Percentiles rank a stretch among this genome's conserved stretches.
These are phyloP conservation scores for Genyomyrus donnyi DNA, from an alignment of 2,113 vertebrate genomes.

Conservation along the genomic window DNA sequence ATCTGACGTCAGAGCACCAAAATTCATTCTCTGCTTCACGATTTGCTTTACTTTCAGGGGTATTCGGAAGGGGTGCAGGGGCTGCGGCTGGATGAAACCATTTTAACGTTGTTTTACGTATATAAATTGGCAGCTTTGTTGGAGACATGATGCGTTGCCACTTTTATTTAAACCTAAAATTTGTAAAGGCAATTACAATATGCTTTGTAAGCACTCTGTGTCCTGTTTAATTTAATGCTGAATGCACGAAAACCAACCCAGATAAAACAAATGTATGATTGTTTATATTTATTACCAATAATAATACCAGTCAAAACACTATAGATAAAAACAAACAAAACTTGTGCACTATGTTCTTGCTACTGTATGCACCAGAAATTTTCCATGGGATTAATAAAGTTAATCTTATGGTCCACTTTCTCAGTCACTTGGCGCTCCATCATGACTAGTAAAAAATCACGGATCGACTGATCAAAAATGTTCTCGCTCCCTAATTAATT, in stretches of 20 bases:
- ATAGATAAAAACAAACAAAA: background rate
- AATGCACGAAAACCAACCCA: background rate
- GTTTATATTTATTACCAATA: background rate
- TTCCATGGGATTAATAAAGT: background rate
- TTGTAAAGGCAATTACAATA: background rate
- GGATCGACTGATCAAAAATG: background rate
- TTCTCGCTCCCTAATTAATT: background rate
- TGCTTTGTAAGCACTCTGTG: background rate
- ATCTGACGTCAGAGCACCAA: conserved; percentile 56
- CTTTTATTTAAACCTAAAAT: background rate
- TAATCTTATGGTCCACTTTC: background rate
- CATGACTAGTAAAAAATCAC: background rate
- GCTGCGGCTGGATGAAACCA: background rate
- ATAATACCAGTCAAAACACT: background rate
- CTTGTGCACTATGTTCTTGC: background rate
- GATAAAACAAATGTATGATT: background rate
- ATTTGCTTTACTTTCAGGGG: background rate
- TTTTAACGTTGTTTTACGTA: background rate
- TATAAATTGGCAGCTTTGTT: background rate
- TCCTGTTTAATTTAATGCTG: background rate
- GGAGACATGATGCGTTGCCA: background rate
- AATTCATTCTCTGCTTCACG: conserved; percentile 18
- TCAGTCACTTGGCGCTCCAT: background rate
- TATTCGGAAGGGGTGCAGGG: background rate
- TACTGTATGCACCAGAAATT: background rate